Percentiles rank a stretch among this genome's conserved stretches.
These are phyloP conservation scores for Rhinoderma darwinii DNA, from an alignment of 2,113 vertebrate species.

Conservation along the genomic window DNA sequence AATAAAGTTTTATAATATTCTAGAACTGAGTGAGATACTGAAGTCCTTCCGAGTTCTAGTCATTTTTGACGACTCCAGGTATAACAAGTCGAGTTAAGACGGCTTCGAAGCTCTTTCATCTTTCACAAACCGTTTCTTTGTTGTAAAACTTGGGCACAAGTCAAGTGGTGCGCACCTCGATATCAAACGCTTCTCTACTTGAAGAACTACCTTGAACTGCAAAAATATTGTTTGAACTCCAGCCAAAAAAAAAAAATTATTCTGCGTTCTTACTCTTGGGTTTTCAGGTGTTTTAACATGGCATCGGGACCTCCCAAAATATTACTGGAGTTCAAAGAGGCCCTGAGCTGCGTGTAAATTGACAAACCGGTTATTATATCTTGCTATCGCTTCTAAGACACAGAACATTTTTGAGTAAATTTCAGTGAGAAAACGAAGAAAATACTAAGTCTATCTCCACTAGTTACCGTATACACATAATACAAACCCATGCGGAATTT, in stretches of 20 bases:
- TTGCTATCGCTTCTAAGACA: not conserved
- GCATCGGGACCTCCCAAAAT: not conserved
- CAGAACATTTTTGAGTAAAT: too few species aligned
- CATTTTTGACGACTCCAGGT: not conserved
- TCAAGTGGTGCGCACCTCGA: not conserved
- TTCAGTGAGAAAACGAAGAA: not conserved
- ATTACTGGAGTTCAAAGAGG: slow-evolving; percentile 4
- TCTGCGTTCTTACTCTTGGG: not conserved
- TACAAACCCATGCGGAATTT: too few species aligned
- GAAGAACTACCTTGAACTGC: not conserved
- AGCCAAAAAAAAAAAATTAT: not conserved
- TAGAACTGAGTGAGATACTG: not conserved
- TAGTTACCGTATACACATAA: not conserved
- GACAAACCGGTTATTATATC: not conserved
- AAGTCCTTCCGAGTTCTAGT: not conserved
- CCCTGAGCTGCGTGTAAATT: not conserved
- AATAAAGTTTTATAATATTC: too few species aligned
- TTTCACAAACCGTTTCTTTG: not conserved
- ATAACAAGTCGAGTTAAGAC: not conserved
- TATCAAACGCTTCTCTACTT: not conserved
- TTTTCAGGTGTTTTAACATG: not conserved
- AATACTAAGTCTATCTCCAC: not conserved
- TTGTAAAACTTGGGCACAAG: not conserved
- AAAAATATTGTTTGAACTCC: slow-evolving; percentile 10
- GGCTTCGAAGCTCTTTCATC: not conserved